phyloP scores from a whole-genome alignment of 2,888 invertebrate species.

The Caenorhabditis zanzibari region DNA sequence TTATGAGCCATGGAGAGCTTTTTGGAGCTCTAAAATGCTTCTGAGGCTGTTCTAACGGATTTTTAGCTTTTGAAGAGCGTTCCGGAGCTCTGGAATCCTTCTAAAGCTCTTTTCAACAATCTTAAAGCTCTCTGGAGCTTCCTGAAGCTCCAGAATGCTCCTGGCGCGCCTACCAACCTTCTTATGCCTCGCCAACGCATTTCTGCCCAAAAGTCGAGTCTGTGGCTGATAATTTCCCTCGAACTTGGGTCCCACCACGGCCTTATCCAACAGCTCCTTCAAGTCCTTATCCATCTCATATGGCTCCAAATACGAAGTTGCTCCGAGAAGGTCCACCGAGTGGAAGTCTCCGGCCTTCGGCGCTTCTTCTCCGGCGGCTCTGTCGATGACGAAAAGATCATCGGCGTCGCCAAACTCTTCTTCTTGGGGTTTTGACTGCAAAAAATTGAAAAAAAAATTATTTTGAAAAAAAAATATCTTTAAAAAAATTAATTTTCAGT shows the following conservation, averaged over 20 bases:
- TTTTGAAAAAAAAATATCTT: no score
- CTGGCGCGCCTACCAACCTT: constrained; percentile 58
- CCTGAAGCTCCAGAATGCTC: no score
- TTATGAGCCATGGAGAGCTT: no score
- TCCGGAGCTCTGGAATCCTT: no score
- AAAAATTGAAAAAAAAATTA: background rate
- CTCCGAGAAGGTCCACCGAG: constrained; percentile 23
- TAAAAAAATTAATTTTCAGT: no score
- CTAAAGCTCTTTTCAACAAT: background rate
- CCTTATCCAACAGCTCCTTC: constrained; percentile 67
- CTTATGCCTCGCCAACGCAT: constrained; percentile 58
- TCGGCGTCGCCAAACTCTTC: constrained; percentile 23
- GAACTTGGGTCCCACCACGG: constrained; percentile 68
- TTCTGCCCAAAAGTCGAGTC: constrained; percentile 57
- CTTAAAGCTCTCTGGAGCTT: no score
- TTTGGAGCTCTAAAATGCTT: no score
- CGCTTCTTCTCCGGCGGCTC: constrained; percentile 20
- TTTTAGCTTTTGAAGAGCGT: no score
- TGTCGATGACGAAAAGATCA: constrained; percentile 62
- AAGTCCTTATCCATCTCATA: constrained; percentile 69
- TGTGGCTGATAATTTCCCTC: constrained; percentile 69
- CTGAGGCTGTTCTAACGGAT: background rate
- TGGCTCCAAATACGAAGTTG: constrained; percentile 38
- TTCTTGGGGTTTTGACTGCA: background rate
- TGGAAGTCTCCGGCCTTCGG: constrained; percentile 32